phyloP scores from a whole-genome alignment of 2,113 vertebrate genomes.

The Coregonus clupeaformis region DNA sequence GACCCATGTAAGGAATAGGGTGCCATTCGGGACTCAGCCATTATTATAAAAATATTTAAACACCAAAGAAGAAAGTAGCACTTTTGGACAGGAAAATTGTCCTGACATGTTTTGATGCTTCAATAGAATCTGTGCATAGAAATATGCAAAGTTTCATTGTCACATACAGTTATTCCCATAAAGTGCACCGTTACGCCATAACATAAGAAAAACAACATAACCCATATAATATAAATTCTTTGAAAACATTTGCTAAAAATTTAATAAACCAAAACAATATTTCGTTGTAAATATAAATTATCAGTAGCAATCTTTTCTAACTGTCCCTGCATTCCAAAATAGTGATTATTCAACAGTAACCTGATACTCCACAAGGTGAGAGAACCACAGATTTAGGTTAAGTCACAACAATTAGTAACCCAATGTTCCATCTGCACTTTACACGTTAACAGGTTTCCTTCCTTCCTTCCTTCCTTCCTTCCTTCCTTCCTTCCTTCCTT shows the following conservation, averaged over 20 bases:
- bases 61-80: slow-evolving; percentile 36
- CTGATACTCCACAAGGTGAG: slow-evolving; percentile 42
- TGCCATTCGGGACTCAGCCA: no score
- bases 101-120: slow-evolving; percentile 46
- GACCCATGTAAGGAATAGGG: no score
- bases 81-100: slow-evolving; percentile 50
- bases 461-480: slow-evolving; percentile 3
- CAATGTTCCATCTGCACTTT: slow-evolving; percentile 47
- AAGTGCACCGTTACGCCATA: slow-evolving; percentile 57
- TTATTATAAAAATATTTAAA: slow-evolving; percentile 14
- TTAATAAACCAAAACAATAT: slow-evolving; percentile 10
- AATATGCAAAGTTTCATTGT: slow-evolving; percentile 54
- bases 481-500: not conserved
- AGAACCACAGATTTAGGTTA: slow-evolving; percentile 40
- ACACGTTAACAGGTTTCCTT: slow-evolving; percentile 46
- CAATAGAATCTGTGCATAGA: slow-evolving; percentile 65
- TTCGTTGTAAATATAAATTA: slow-evolving; percentile 45
- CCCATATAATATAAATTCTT: slow-evolving; percentile 41
- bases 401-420: slow-evolving; percentile 49
- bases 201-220: slow-evolving; percentile 22
- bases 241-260: slow-evolving; percentile 26
- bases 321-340: slow-evolving; percentile 13
- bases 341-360: slow-evolving; percentile 43
- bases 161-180: slow-evolving; percentile 59
- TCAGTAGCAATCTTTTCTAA: slow-evolving; percentile 25